Evolutionary conservation across 2,797 vertebrate genomes (phyloP).

Genomic region (Chrysocyon brachyurus): DNA sequence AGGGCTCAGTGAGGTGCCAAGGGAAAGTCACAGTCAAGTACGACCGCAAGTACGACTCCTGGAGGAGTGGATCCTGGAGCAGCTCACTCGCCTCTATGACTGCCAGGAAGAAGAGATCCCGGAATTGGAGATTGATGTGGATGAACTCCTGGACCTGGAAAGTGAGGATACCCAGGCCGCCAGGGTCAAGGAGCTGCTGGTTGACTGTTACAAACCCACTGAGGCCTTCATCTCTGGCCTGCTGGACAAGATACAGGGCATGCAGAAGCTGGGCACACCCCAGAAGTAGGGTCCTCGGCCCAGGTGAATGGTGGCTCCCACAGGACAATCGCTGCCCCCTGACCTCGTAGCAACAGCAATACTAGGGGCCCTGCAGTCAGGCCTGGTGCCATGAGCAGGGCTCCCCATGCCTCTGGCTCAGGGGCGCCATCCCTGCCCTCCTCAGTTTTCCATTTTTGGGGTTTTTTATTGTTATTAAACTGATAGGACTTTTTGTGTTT

Average conservation of each 20-base stretch:
- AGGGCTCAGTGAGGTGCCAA: conserved; percentile 93
- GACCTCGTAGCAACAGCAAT: conserved; percentile 84
- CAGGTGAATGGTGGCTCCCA: conserved; percentile 62
- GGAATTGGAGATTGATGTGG: conserved; percentile 96
- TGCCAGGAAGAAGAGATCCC: conserved; percentile 97
- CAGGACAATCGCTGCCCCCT: conserved; percentile 78
- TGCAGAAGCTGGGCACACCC: conserved; percentile 97
- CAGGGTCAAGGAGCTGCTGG: conserved; percentile 95
- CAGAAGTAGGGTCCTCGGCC: conserved; percentile 90
- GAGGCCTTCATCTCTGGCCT: conserved; percentile 94
- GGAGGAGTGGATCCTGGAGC: conserved; percentile 97
- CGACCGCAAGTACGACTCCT: conserved; percentile 92
- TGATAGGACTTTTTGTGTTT: conserved; percentile 86
- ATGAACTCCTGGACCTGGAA: conserved; percentile 95
- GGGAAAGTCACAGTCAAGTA: conserved; percentile 97
- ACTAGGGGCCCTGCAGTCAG: conserved; percentile 75
- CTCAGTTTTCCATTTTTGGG: conserved; percentile 82
- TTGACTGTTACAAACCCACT: conserved; percentile 96
- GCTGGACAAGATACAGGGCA: conserved; percentile 95
- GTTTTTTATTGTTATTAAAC: conserved; percentile 86
- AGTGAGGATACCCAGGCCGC: conserved; percentile 93
- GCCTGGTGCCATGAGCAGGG: conserved; percentile 76
- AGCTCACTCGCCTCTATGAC: conserved; percentile 96
- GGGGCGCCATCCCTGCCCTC: conserved; percentile 74
- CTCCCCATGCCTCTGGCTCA: conserved; percentile 57